These are phyloP conservation scores for Acholoe squamosa DNA, from an alignment of 2,888 invertebrate genomes.

Conservation along the genomic window DNA sequence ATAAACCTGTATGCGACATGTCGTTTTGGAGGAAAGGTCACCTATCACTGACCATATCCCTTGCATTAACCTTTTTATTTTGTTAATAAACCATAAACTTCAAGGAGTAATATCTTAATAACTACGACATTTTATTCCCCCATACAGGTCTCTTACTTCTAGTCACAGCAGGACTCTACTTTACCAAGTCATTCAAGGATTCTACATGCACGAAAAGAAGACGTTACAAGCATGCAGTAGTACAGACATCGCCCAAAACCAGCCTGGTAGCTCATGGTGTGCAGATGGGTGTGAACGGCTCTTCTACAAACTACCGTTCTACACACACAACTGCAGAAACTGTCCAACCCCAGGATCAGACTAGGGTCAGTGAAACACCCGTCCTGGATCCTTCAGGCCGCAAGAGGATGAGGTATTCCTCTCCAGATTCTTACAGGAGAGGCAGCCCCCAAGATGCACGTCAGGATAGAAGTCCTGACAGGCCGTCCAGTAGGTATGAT, in stretches of 20 bases:
- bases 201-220: not conserved
- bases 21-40: no score
- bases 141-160: constrained; percentile 31
- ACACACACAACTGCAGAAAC: not conserved
- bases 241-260: constrained; percentile 43
- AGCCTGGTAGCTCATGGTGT: constrained; percentile 26
- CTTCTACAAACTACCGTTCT: not conserved
- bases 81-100: no score
- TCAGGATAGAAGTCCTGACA: not conserved
- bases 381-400: not conserved
- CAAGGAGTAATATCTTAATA: no score
- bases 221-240: not conserved
- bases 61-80: no score
- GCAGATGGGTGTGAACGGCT: not conserved
- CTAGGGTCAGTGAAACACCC: not conserved
- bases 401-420: constrained; percentile 25
- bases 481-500: not conserved
- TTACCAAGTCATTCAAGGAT: constrained; percentile 55
- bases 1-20: no score
- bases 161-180: not conserved
- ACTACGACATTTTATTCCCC: no score
- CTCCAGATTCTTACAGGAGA: not conserved
- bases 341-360: constrained; percentile 15
- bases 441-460: not conserved
- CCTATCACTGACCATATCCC: no score